These are phyloP conservation scores for Chouioia cunea DNA, from an alignment of 2,888 invertebrate species.

Conservation along the genomic window DNA sequence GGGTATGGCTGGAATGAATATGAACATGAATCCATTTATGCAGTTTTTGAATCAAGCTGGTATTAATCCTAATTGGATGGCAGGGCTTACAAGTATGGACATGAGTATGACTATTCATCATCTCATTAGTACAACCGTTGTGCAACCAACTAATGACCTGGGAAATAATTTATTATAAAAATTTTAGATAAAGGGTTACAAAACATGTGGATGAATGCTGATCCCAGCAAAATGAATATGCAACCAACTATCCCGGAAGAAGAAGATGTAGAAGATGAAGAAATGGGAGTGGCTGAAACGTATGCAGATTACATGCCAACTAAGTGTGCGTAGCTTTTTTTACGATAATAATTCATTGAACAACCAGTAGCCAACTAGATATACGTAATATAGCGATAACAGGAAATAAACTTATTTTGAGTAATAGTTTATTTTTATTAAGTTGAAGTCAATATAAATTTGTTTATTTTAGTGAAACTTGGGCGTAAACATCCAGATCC, in stretches of 20 bases:
- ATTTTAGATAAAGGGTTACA: conserved; percentile 72
- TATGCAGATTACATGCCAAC: conserved; percentile 98
- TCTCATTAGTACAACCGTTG: no score
- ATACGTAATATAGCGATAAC: background rate
- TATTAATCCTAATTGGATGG: conserved; percentile 62
- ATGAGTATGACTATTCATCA: background rate
- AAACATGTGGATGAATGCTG: conserved; percentile 73
- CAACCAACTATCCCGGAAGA: conserved; percentile 73
- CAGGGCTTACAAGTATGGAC: conserved; percentile 59
- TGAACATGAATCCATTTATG: conserved; percentile 67
- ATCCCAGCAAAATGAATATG: conserved; percentile 54
- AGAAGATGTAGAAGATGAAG: conserved; percentile 92
- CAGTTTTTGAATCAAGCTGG: conserved; percentile 66
- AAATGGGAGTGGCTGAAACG: conserved; percentile 98
- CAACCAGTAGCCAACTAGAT: background rate
- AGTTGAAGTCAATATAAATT: conserved; percentile 13
- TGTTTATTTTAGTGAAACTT: conserved; percentile 78
- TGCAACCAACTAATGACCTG: background rate
- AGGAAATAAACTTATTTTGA: no score
- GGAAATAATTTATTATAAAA: conserved; percentile 18
- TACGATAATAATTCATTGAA: background rate
- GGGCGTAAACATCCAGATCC: conserved; percentile 97
- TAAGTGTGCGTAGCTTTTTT: conserved; percentile 76
- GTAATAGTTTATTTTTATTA: no score
- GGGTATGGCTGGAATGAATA: conserved; percentile 64